Percentiles rank a stretch among this genome's conserved stretches.
Evolutionary conservation across 2,888 invertebrate species (phyloP).

Genomic region (Trissolcus brochymenae): DNA sequence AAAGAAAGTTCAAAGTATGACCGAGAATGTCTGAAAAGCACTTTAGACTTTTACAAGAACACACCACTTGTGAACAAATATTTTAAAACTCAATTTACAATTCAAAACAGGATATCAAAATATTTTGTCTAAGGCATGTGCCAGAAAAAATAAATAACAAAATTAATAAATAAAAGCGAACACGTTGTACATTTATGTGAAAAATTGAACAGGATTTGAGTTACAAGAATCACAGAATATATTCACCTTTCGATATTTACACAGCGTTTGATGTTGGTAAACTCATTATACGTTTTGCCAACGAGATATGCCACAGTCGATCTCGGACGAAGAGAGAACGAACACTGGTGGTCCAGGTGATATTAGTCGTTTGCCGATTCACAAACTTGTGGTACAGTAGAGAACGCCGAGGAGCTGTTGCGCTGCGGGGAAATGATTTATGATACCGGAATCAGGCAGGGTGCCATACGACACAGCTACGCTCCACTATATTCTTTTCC

Average conservation of each 20-base stretch:
- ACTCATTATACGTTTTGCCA: conserved; percentile 28
- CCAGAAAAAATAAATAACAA: not conserved
- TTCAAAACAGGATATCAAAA: too few relatives aligned
- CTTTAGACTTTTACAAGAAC: too few relatives aligned
- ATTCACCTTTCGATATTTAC: not conserved
- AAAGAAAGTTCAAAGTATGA: too few relatives aligned
- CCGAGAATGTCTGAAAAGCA: too few relatives aligned
- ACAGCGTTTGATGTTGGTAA: conserved; percentile 8
- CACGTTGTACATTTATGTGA: not conserved
- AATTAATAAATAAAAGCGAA: not conserved
- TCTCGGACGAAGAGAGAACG: conserved; percentile 29
- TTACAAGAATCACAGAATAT: not conserved
- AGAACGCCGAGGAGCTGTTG: conserved; percentile 68
- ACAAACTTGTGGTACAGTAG: conserved; percentile 65
- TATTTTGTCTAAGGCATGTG: too few relatives aligned
- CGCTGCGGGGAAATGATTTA: conserved; percentile 74
- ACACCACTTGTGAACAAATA: too few relatives aligned
- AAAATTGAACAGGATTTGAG: not conserved
- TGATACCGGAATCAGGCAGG: conserved; percentile 73
- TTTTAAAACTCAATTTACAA: too few relatives aligned
- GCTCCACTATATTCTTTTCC: conserved; percentile 40
- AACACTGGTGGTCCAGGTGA: conserved; percentile 68
- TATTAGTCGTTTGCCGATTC: conserved; percentile 67
- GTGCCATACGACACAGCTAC: conserved; percentile 66
- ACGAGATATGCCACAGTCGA: conserved; percentile 26